Evolutionary conservation across 35 echinoderm and acorn worm species (phyloP).

Genomic region (Heliocidaris erythrogramma): DNA sequence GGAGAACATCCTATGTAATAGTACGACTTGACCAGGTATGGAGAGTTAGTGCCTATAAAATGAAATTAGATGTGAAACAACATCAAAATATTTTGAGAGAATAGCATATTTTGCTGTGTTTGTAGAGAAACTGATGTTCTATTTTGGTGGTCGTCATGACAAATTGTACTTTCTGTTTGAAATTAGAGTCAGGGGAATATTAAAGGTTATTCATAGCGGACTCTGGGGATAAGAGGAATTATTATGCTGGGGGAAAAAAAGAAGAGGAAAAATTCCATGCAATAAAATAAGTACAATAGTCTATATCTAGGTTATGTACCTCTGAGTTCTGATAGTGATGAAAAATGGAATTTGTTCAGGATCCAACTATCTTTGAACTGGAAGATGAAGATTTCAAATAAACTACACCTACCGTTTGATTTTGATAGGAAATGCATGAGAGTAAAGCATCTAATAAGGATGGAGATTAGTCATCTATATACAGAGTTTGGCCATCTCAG

Average conservation of each 20-base stretch:
- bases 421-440: too few relatives aligned
- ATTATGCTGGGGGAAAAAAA: background rate
- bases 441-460: too few relatives aligned
- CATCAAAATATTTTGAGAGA: background rate
- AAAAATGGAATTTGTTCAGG: too few relatives aligned
- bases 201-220: background rate
- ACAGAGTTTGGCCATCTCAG: too few relatives aligned
- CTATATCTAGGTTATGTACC: too few relatives aligned
- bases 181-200: background rate
- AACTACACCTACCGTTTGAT: too few relatives aligned
- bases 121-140: background rate
- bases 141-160: conserved; percentile 20
- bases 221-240: background rate
- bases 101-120: background rate
- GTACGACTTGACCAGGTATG: background rate
- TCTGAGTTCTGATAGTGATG: too few relatives aligned
- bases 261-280: background rate
- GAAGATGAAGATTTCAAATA: too few relatives aligned
- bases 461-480: too few relatives aligned
- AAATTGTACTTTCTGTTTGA: conserved; percentile 3
- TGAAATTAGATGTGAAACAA: background rate
- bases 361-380: too few relatives aligned
- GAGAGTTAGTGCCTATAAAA: background rate
- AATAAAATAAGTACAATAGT: too few relatives aligned
- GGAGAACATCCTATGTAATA: too few relatives aligned